phyloP scores from a whole-genome alignment of 2,888 invertebrate genomes.

The Pandemis cinnamomeana region DNA sequence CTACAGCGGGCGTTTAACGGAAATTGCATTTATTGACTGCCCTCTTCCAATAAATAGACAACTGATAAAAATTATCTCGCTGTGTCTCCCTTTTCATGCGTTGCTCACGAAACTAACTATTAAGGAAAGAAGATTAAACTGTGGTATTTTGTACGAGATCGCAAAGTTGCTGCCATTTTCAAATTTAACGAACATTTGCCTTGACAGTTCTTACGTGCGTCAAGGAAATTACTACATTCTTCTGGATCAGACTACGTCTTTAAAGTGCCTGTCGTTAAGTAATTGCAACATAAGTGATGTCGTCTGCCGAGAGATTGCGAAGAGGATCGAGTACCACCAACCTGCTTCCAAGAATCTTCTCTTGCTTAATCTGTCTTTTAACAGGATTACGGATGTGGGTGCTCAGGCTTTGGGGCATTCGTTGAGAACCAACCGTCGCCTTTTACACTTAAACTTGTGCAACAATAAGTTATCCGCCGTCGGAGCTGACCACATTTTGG shows the following conservation, averaged over 20 bases:
- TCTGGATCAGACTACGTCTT: conserved; percentile 52
- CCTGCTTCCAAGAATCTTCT: conserved; percentile 50
- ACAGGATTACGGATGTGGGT: conserved; percentile 59
- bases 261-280: conserved; percentile 61
- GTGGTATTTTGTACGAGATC: conserved; percentile 53
- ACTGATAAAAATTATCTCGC: conserved; percentile 55
- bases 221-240: conserved; percentile 58
- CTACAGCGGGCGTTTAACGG: conserved; percentile 49
- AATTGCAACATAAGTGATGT: conserved; percentile 59
- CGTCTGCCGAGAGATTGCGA: conserved; percentile 53
- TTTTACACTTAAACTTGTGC: conserved; percentile 62
- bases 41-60: conserved; percentile 47
- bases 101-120: conserved; percentile 54
- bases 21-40: conserved; percentile 53
- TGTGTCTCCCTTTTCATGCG: conserved; percentile 61
- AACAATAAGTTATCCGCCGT: conserved; percentile 59
- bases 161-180: conserved; percentile 58
- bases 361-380: conserved; percentile 59
- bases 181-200: conserved; percentile 61
- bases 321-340: conserved; percentile 47
- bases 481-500: conserved; percentile 56
- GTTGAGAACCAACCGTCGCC: conserved; percentile 58
- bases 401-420: conserved; percentile 54
- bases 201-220: conserved; percentile 57
- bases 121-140: conserved; percentile 49